phyloP scores from a whole-genome alignment of 2,113 vertebrate species.

The Xenus cinereus region DNA sequence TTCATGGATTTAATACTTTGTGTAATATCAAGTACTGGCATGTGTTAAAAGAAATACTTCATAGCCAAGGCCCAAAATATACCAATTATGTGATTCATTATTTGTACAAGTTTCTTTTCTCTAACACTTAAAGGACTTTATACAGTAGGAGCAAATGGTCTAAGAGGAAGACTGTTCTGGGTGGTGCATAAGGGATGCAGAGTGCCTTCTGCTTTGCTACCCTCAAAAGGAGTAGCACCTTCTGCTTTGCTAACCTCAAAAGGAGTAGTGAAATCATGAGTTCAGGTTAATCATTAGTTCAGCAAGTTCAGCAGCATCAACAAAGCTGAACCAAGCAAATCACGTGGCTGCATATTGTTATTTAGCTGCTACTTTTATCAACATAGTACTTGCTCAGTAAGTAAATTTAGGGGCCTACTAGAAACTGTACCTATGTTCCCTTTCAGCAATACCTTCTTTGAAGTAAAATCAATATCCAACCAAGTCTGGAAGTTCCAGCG shows the following conservation, averaged over 20 bases:
- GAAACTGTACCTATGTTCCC: not conserved
- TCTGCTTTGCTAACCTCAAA: not conserved
- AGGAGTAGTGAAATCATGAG: not conserved
- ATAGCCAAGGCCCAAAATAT: not conserved
- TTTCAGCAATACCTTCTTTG: constrained; percentile 96
- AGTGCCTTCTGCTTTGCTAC: not conserved
- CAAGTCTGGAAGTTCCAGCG: constrained; percentile 99
- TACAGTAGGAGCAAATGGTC: not conserved
- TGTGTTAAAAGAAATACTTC: constrained; percentile 11
- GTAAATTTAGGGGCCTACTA: not conserved
- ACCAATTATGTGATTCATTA: not conserved
- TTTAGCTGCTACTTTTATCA: not conserved
- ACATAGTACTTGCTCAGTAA: not conserved
- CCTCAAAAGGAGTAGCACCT: not conserved
- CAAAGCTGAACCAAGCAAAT: not conserved
- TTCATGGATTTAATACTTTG: not conserved
- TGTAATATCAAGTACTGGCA: not conserved
- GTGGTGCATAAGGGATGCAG: not conserved
- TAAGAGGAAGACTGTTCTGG: not conserved
- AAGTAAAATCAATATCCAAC: constrained; percentile 98
- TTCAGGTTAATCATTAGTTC: not conserved
- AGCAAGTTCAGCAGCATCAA: not conserved
- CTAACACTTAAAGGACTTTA: not conserved
- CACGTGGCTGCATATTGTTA: not conserved
- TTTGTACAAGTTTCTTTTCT: not conserved